Percentiles rank a stretch among this genome's conserved stretches.
Conservation (phyloP, 2,113 vertebrate species). For the Varanus komodoensis region DNA sequence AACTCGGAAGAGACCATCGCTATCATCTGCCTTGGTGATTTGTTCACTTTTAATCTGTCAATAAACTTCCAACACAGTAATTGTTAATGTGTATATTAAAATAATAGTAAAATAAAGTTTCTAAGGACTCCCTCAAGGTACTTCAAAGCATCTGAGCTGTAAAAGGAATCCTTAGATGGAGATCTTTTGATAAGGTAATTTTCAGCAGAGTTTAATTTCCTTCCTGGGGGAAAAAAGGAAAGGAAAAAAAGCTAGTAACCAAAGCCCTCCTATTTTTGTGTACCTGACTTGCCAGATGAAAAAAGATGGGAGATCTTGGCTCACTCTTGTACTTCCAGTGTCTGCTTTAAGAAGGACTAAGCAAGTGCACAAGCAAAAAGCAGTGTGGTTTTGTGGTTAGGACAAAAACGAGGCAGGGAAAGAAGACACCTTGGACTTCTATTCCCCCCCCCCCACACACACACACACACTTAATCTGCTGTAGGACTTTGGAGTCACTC, state of each 20-base stretch:
- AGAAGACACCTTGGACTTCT: neutral
- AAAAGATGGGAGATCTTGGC: neutral
- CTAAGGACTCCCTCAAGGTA: neutral
- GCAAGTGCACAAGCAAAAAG: slow-evolving; percentile 16
- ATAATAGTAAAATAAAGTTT: neutral
- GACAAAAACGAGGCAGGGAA: neutral
- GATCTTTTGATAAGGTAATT: slow-evolving; percentile 58
- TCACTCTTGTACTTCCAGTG: neutral
- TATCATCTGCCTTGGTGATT: too few species aligned
- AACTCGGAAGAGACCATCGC: too few species aligned
- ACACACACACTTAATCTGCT: neutral
- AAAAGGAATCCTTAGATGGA: slow-evolving; percentile 56
- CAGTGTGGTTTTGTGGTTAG: slow-evolving; percentile 31
- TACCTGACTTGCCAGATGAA: slow-evolving; percentile 51
- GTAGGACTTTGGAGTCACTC: neutral
- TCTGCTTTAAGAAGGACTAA: neutral
- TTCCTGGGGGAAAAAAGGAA: neutral
- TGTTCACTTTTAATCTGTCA: too few species aligned
- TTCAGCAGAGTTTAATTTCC: slow-evolving; percentile 33
- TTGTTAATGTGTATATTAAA: too few species aligned
- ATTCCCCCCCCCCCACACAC: too few species aligned
- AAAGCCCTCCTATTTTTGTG: slow-evolving; percentile 50
- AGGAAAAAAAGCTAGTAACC: slow-evolving; percentile 22
- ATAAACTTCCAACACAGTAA: too few species aligned
- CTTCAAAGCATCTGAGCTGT: neutral